These are phyloP conservation scores for Ploceus nigricollis DNA, from an alignment of 2,113 vertebrate species.

Conservation along the genomic window DNA sequence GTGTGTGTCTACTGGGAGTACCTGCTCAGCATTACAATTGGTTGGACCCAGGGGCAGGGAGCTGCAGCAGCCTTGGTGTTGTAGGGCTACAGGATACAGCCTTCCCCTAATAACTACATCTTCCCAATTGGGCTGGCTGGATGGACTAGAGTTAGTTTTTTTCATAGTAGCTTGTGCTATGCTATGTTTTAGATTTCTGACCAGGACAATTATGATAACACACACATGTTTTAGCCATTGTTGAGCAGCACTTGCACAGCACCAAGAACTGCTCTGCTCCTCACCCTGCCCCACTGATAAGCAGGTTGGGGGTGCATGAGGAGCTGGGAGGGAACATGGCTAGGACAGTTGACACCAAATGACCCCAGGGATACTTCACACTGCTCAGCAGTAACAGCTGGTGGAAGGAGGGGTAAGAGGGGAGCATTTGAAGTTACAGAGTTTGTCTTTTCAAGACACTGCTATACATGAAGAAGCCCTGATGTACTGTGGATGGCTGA, in stretches of 20 bases:
- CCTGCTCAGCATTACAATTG: background rate
- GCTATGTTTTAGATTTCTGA: background rate
- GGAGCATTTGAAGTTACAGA: accelerated
- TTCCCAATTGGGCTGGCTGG: background rate
- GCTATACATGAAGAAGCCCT: accelerated
- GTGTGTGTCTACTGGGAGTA: background rate
- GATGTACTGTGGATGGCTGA: background rate
- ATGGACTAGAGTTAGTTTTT: background rate
- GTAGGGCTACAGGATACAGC: background rate
- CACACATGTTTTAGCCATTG: background rate
- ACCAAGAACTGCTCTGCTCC: background rate
- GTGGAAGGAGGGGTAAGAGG: background rate
- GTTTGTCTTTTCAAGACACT: background rate
- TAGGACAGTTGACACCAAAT: background rate
- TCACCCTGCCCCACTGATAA: background rate
- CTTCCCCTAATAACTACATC: background rate
- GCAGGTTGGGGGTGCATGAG: background rate
- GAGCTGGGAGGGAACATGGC: background rate
- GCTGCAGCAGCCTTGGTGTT: background rate
- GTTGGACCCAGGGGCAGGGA: background rate
- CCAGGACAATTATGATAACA: background rate
- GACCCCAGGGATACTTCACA: background rate
- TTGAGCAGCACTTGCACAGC: background rate
- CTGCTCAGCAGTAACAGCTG: background rate
- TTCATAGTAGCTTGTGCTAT: background rate